Evolutionary conservation across 2,888 invertebrate genomes (phyloP), one percentile per base, ranked within the genome.

Genomic region (Ornithoptera priamus): DNA sequence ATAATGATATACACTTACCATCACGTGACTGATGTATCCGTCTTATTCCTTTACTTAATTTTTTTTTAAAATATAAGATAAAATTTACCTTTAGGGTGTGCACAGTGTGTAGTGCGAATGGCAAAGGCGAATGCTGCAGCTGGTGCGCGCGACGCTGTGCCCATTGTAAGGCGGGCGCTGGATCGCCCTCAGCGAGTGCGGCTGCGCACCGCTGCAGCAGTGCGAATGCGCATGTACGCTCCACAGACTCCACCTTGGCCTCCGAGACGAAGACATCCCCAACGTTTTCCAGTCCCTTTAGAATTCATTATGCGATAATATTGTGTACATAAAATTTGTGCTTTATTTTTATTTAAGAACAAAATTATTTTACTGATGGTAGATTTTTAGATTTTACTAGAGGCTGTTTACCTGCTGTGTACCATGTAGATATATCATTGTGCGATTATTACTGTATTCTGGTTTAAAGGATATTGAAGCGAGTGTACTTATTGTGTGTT

Each of bases 91-190:
- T 91, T 18, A 92, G 76, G 1, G 90, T 89, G 71, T 91, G 89
- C 88, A 91, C 88, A 69, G 92, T 83, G 70, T 93, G 93, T 72
- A 93, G 74, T 1, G 90, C 87, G 72, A 93, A 93, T 0, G 92
- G 92, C 73, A 93, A 81, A 36, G 92, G 90, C 15, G 93, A 92
- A 74, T 90, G 89, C 42, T 95, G 93, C 65, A 99, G 90, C 70
- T 95, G 94, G 57, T 95, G 94, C 36, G 95, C 94, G 80, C 97
- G 95, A 12, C 94, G 94, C 73, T 94, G 94, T 0, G 96, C 96
- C 99, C 99, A 99, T 77, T 95, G 94, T 53, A 99, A 89, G 0
- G 99, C 99, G 17, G 97, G 97, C 58, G 94, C 93, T 1, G 99
- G 93, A 82, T 98, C 96, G 64, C 95, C 95, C 63, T 95, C 95